Conservation (phyloP, 2,797 vertebrate genomes). For the Coilia nasus region DNA sequence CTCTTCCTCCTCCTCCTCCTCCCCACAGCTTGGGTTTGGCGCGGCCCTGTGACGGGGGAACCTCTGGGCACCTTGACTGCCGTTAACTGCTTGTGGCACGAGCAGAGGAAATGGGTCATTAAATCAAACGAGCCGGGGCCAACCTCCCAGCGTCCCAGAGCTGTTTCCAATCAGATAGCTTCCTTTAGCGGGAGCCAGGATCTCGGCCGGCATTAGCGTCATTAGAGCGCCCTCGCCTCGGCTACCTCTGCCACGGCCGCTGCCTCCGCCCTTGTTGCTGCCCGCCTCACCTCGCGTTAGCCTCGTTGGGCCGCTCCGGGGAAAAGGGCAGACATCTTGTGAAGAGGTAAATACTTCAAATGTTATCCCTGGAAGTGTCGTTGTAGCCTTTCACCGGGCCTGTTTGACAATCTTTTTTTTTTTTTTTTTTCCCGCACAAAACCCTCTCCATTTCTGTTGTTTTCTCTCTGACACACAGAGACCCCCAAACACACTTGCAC, state of each 20-base stretch:
- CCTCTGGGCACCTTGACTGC: conserved; percentile 82
- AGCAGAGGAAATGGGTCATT: conserved; percentile 84
- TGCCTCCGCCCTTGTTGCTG: background rate
- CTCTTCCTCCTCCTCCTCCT: conserved; percentile 44
- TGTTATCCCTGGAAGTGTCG: conserved; percentile 68
- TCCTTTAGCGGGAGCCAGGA: conserved; percentile 67
- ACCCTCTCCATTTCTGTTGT: conserved; percentile 23
- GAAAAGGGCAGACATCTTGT: conserved; percentile 74
- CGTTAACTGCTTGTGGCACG: conserved; percentile 82
- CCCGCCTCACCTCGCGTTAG: background rate
- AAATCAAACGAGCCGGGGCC: conserved; percentile 79
- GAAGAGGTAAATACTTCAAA: conserved; percentile 76
- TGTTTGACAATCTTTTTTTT: conserved; percentile 60
- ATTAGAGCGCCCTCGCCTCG: conserved; percentile 53
- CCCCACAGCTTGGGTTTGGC: conserved; percentile 29
- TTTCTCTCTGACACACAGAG: conserved; percentile 29
- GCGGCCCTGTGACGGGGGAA: conserved; percentile 60
- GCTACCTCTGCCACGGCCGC: conserved; percentile 33
- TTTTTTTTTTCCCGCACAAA: conserved; percentile 13
- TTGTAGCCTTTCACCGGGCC: conserved; percentile 76
- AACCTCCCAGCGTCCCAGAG: conserved; percentile 76
- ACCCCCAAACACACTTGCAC: background rate
- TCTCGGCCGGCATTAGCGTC: conserved; percentile 58
- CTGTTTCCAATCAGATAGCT: conserved; percentile 83
- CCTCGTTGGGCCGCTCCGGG: conserved; percentile 37